Conservation (phyloP, 2,888 invertebrate species). For the Rhopalosiphum nymphaeae region DNA sequence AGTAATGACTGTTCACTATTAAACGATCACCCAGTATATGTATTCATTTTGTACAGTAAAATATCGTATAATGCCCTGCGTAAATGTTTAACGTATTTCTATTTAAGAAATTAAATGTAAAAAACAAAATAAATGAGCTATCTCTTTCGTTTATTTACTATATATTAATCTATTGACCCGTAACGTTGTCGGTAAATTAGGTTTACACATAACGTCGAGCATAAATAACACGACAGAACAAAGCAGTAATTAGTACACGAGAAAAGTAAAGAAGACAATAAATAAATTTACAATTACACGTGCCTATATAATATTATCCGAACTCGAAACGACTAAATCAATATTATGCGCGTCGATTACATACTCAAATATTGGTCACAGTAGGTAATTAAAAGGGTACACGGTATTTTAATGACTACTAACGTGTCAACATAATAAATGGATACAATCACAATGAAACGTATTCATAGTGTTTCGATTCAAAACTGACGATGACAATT, state of each 20-base stretch:
- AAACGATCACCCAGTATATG: not conserved
- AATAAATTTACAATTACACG: constrained; percentile 20
- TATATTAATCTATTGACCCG: not conserved
- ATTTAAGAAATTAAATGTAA: not conserved
- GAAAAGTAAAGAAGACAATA: constrained; percentile 14
- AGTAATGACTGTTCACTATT: not conserved
- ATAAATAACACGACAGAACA: not conserved
- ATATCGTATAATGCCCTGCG: not conserved
- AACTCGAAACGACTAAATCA: not conserved
- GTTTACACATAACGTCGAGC: not conserved
- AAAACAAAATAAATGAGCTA: not conserved
- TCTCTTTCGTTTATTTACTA: not conserved
- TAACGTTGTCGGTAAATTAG: not conserved
- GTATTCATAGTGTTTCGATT: not conserved
- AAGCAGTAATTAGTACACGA: not conserved
- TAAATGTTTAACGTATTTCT: not conserved
- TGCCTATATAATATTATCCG: not conserved
- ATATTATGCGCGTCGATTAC: not conserved
- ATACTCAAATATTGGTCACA: constrained; percentile 11
- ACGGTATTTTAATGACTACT: not conserved
- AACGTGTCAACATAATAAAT: constrained; percentile 21
- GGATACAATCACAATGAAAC: constrained; percentile 1
- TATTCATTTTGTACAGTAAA: not conserved
- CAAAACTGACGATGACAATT: not conserved
- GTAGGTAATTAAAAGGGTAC: constrained; percentile 40